These are phyloP conservation scores for Unio delphinus DNA, from an alignment of 2,888 invertebrate species.

Conservation along the genomic window DNA sequence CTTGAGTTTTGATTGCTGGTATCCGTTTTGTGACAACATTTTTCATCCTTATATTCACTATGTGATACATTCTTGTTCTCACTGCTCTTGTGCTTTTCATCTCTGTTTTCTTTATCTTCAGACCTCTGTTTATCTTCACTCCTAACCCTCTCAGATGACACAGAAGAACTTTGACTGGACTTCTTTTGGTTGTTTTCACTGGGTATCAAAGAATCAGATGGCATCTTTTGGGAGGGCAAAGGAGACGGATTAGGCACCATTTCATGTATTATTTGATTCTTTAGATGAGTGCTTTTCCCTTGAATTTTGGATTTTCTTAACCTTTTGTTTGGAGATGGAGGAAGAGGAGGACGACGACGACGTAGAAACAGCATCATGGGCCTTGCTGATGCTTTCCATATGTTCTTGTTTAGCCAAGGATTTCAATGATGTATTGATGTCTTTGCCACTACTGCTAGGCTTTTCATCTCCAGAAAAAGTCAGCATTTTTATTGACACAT, in stretches of 20 bases:
- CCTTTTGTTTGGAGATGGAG: slow-evolving; percentile 14
- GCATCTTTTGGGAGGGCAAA: slow-evolving; percentile 10
- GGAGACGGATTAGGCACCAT: slow-evolving; percentile 23
- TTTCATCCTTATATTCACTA: slow-evolving; percentile 5
- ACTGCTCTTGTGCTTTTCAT: slow-evolving; percentile 5
- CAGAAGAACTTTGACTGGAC: not conserved
- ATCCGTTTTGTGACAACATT: slow-evolving; percentile 9
- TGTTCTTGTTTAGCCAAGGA: slow-evolving; percentile 3
- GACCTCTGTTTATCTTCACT: slow-evolving; percentile 8
- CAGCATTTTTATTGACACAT: slow-evolving; percentile 17
- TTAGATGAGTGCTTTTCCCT: slow-evolving; percentile 18
- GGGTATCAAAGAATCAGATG: slow-evolving; percentile 12
- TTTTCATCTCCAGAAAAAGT: slow-evolving; percentile 14
- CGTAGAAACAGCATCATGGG: slow-evolving; percentile 5
- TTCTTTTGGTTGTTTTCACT: not conserved
- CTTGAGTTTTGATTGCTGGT: slow-evolving; percentile 13
- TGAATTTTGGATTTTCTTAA: not conserved
- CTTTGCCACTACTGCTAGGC: slow-evolving; percentile 10
- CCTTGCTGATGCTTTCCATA: slow-evolving; percentile 1
- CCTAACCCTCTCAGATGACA: not conserved
- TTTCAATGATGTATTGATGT: slow-evolving; percentile 9
- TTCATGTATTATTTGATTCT: slow-evolving; percentile 14
- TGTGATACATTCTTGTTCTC: slow-evolving; percentile 13
- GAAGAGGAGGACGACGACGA: slow-evolving; percentile 12
- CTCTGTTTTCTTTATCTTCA: slow-evolving; percentile 8